Base-by-base conservation (phyloP, 2,888 invertebrate species). In the Philopedon plagiatum region DNA sequence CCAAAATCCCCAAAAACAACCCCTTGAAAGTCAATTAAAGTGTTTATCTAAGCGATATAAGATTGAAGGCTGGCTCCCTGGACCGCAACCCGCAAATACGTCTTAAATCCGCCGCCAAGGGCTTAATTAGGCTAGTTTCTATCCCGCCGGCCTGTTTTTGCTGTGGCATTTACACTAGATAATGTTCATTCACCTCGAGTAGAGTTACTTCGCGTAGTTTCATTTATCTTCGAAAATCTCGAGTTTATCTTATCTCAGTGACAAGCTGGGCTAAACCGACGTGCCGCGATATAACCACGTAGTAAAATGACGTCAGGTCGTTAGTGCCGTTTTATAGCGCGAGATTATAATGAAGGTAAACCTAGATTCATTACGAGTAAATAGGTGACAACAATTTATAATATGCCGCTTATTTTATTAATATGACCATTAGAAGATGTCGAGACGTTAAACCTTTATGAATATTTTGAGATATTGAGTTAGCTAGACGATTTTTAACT, bases 271-370 rank as follows among this genome's bases (percentile, higher is more conserved):
- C 57, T 65, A 65, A 41, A 65, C 9, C 65, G 65, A 65, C 44
- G 57, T 41, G 11, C 65, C 65, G 56, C 41, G 44, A 65, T 44
- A 65, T 65, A 65, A 65, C 57, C 65, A 56, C 65, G 57, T 57
- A 65, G 41, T 29, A 65, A 57, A 41, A 37, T 57, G 65, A 65
- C 65, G 65, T 57, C 44, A 46, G 44, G 44, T 41, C 29, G 41
- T 44, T 65, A 32, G 18, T 11, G 8, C 32, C 39, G 65, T 57
- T 57, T 65, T 29, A 26, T 49, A 13, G 5, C 13, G 21, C 26
- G 7, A 49, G 49, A 7, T 26, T 49, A 13, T 49, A 49, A 13
- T 23, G n/a, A 7, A 9, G 26, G 23, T 49, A 26, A 49, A 13
- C 26, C 11, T 23, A 21, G 21, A 21, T 46, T 46, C 11, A 46